Conservation (phyloP, 2,888 invertebrate species). For the Euzophera pinguis region DNA sequence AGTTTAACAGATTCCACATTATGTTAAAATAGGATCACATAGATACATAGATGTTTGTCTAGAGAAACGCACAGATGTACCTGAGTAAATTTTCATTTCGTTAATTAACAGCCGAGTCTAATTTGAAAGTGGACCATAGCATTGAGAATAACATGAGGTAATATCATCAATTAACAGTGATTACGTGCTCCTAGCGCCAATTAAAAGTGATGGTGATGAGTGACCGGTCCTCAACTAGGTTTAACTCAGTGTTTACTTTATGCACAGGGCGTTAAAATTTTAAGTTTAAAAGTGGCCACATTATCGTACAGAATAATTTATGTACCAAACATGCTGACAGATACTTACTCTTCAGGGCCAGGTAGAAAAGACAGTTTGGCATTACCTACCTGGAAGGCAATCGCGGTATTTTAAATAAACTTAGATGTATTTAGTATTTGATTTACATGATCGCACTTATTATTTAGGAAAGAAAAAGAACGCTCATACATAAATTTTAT, state of each 20-base stretch:
- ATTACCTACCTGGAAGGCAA: too few species aligned
- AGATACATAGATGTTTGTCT: too few species aligned
- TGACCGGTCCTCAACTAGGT: conserved; percentile 5
- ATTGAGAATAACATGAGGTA: background rate
- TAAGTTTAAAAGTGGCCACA: too few species aligned
- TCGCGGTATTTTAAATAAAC: too few species aligned
- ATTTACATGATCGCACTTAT: conserved; percentile 22
- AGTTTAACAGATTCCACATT: too few species aligned
- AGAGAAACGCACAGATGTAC: too few species aligned
- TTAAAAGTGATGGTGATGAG: conserved; percentile 1
- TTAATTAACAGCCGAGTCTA: background rate
- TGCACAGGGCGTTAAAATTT: background rate
- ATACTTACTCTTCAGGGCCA: too few species aligned
- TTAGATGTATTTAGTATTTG: conserved; percentile 31
- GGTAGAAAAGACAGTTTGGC: too few species aligned
- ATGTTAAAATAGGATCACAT: too few species aligned
- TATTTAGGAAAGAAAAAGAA: conserved; percentile 53
- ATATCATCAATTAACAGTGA: conserved; percentile 2
- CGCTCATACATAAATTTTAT: conserved; percentile 42
- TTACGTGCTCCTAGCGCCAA: background rate
- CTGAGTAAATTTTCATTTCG: background rate
- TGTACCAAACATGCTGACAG: too few species aligned
- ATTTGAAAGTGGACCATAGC: conserved; percentile 4
- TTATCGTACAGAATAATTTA: too few species aligned
- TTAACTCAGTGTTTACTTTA: background rate